A percentile compares a stretch with the other conserved stretches of the same genome.
Conservation (phyloP, 2,113 vertebrate species). For the Paradoxurus hermaphroditus region DNA sequence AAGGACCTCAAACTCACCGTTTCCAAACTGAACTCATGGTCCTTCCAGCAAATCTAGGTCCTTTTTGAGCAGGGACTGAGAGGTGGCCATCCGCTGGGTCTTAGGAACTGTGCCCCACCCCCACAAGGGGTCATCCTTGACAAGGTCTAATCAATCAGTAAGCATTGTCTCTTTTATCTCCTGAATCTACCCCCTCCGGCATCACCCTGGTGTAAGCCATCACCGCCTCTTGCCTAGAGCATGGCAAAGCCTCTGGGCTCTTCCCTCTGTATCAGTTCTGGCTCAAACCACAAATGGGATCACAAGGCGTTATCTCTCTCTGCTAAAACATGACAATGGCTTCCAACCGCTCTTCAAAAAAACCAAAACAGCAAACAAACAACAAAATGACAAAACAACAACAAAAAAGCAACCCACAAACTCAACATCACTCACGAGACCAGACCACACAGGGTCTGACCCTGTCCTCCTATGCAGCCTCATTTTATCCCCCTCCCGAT, state of each 20-base stretch:
- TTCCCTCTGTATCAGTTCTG: background rate
- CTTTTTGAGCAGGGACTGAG: background rate
- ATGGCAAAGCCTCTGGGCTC: background rate
- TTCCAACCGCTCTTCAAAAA: background rate
- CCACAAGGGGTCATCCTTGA: background rate
- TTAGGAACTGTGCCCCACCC: background rate
- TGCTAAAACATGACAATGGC: background rate
- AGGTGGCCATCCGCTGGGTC: background rate
- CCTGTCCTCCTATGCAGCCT: background rate
- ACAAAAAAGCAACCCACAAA: too few relatives aligned
- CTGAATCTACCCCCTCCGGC: background rate
- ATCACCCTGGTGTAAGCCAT: background rate
- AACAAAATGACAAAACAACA: too few relatives aligned
- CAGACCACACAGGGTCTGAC: background rate
- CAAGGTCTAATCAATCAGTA: background rate
- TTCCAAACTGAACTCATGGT: background rate
- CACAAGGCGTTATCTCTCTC: background rate
- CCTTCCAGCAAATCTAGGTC: background rate
- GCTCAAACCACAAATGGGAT: background rate
- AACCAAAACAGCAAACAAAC: background rate
- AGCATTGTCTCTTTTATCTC: background rate
- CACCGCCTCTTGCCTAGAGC: background rate
- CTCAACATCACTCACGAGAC: background rate
- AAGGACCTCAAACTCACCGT: background rate
- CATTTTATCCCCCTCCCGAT: background rate